Base-by-base conservation (phyloP, 2,888 invertebrate genomes). In the Dinocampus coccinellae region DNA sequence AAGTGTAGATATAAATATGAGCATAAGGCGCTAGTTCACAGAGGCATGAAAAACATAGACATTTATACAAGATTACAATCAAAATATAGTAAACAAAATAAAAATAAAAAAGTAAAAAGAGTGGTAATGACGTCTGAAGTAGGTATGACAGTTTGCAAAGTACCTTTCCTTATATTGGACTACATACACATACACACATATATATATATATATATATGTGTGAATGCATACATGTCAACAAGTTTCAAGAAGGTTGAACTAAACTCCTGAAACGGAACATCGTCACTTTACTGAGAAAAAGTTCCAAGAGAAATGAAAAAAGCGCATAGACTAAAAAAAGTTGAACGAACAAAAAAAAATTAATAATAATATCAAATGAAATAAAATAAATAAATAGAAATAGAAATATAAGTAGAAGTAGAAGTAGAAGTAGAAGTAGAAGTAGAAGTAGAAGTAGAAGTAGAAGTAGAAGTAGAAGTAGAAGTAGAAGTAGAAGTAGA, bases 21-120 rank as follows among this genome's bases (percentile, higher is more conserved):
- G 55, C 47, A 52, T 65, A 69, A 69, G 70, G 42, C 29, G 20
- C 63, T 42, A 42, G 58, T 24, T 58, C 64, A 70, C 22, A 58
- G 58, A 42, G 64, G 42, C 65, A 65, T 70, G 52, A 70, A 70
- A 64, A 22, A 13, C 16, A n/a, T 42, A 3, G 24, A 22, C 47
- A 52, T 53, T 63, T 58, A 58, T 55, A 57, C 24, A 10, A 47
- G 47, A 70, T 42, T 64, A n/a, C 24, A 26, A 69, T 69, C 63
- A 60, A 24, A 26, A 22, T 36, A n/a, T n/a, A n/a, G 33, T 20
- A 67, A 24, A 10, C 3, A 67, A 26, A 16, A 58, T 53, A 33
- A 36, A 67, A 67, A 47, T 67, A 20, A n/a, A 26, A 24, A 29
- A 20, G 9, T 20, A 47, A n/a, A n/a, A 9, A 60, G n/a, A n/a